Percentiles rank a stretch among this genome's conserved stretches.
Evolutionary conservation across 2,113 vertebrate genomes (phyloP).

Genomic region (Pangasianodon gigas): DNA sequence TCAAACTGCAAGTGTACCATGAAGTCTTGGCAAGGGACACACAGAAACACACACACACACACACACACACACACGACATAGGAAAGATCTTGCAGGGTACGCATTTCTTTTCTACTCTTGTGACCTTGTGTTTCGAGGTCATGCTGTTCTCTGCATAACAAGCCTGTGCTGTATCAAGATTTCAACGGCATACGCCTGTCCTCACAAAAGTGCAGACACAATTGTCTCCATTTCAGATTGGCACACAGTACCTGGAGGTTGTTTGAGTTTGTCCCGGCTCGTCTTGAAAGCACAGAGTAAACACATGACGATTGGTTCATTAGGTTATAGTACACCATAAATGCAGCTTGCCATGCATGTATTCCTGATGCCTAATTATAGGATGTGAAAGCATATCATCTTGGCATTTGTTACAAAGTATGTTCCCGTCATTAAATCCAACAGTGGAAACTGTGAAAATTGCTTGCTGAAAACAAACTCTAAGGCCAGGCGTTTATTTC

Average conservation of each 20-base stretch:
- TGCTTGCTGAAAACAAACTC: not conserved
- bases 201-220: constrained; percentile 22
- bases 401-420: constrained; percentile 5
- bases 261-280: constrained; percentile 1
- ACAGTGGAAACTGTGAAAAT: constrained; percentile 19
- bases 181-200: not conserved
- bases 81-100: not conserved
- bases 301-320: not conserved
- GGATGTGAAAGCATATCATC: constrained; percentile 3
- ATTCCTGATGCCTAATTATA: constrained; percentile 26
- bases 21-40: not conserved
- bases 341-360: not conserved
- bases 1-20: constrained; percentile 21
- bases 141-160: constrained; percentile 18
- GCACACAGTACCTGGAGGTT: not conserved
- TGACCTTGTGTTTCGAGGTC: constrained; percentile 3
- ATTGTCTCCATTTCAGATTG: constrained; percentile 19
- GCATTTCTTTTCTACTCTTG: not conserved
- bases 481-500: not conserved
- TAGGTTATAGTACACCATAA: not conserved
- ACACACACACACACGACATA: not conserved
- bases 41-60: not conserved
- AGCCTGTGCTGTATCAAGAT: constrained; percentile 20
- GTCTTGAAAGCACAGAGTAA: not conserved
- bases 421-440: constrained; percentile 17